phyloP scores from a whole-genome alignment of 92 coral and sea anemone species.

The Phenganax subtilis region DNA sequence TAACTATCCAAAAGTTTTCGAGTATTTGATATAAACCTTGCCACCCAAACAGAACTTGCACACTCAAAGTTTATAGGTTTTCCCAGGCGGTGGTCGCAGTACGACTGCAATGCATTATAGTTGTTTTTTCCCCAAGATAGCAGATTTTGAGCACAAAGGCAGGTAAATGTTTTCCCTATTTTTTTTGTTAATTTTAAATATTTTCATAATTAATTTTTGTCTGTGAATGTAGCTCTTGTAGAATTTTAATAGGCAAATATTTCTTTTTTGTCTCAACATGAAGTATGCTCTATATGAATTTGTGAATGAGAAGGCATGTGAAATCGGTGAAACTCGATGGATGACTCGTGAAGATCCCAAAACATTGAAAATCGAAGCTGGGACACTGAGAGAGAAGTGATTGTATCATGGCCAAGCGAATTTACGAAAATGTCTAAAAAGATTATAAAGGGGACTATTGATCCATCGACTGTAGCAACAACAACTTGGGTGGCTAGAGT shows the following conservation, averaged over 20 bases:
- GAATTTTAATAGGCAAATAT: neutral
- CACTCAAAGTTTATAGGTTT: too few relatives aligned
- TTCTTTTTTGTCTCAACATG: neutral
- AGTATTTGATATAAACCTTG: neutral
- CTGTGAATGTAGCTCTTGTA: too few relatives aligned
- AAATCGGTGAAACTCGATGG: conserved; percentile 18
- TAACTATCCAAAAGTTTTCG: neutral
- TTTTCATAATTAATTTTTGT: too few relatives aligned
- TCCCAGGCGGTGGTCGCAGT: too few relatives aligned
- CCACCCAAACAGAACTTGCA: too few relatives aligned
- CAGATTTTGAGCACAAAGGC: too few relatives aligned
- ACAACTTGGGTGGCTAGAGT: conserved; percentile 22
- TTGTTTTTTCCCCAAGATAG: too few relatives aligned
- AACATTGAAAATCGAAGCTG: conserved; percentile 1
- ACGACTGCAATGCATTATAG: too few relatives aligned
- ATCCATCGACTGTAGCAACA: conserved; percentile 8
- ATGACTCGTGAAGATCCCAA: conserved; percentile 9
- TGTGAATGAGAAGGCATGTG: conserved; percentile 1
- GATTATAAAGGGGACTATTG: conserved; percentile 7
- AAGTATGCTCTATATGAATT: conserved; percentile 21
- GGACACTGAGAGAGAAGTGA: neutral
- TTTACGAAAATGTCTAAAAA: conserved; percentile 2
- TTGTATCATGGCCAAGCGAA: conserved; percentile 6
- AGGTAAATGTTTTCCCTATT: too few relatives aligned
- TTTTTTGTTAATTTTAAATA: too few relatives aligned